phyloP scores from a whole-genome alignment of 2,888 invertebrate genomes.

The Ferrisia virgata region DNA sequence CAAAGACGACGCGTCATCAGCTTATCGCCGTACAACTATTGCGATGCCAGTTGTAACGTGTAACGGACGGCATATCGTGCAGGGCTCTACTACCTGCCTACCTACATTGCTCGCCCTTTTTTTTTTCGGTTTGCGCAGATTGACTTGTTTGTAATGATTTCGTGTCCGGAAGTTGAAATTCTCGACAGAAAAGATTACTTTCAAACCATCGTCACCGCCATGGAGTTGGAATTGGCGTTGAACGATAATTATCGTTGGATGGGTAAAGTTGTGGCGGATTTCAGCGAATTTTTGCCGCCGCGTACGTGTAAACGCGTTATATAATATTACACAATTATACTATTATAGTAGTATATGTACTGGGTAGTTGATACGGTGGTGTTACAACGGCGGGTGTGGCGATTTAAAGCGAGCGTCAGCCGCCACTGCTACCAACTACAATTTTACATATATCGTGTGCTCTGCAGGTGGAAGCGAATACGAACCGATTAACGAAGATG shows the following conservation, averaged over 20 bases:
- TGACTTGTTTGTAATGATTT: constrained; percentile 86
- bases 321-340: background rate
- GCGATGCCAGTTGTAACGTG: no score
- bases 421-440: no score
- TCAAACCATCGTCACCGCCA: constrained; percentile 85
- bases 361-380: background rate
- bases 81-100: background rate
- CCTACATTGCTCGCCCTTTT: no score
- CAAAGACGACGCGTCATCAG: no score
- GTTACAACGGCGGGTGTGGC: no score
- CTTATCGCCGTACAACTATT: no score
- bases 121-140: no score
- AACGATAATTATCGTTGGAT: constrained; percentile 63
- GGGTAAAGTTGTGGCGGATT: constrained; percentile 68
- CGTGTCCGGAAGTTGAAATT: constrained; percentile 86
- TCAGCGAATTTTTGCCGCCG: constrained; percentile 65
- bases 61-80: no score
- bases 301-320: no score
- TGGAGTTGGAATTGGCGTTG: constrained; percentile 83
- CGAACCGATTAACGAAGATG: constrained; percentile 46
- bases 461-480: constrained; percentile 53
- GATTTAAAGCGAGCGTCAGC: no score
- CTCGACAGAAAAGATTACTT: constrained; percentile 81
- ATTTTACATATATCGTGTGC: no score
- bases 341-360: no score